A percentile compares a stretch with the other conserved stretches of the same genome.
These are phyloP conservation scores for Uria lomvia DNA, from an alignment of 2,113 vertebrate genomes.

Conservation along the genomic window DNA sequence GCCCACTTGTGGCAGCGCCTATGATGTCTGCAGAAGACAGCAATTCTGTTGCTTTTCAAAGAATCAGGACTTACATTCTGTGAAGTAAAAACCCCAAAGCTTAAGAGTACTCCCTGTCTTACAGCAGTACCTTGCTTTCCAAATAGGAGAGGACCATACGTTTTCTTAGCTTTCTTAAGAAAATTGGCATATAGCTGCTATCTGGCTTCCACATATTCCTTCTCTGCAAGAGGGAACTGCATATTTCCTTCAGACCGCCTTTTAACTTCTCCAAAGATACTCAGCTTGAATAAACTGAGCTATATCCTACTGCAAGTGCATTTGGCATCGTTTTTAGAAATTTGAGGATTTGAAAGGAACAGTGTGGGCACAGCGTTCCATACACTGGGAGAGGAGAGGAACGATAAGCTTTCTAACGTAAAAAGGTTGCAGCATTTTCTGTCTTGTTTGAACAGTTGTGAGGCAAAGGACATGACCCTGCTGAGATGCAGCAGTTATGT, in stretches of 20 bases:
- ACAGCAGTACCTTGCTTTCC: background rate
- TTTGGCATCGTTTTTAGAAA: background rate
- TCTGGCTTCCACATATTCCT: background rate
- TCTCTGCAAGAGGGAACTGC: background rate
- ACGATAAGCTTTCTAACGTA: background rate
- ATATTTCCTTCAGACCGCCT: background rate
- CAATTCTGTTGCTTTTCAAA: background rate
- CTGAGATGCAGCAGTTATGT: background rate
- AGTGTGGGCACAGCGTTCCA: conserved; percentile 17
- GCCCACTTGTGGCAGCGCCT: background rate
- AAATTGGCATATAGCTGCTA: background rate
- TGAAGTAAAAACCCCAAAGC: background rate
- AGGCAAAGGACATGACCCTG: background rate
- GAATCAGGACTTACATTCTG: background rate
- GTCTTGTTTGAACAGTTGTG: background rate
- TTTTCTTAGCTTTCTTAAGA: background rate
- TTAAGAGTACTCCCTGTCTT: background rate
- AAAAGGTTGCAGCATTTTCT: background rate
- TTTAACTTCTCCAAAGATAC: background rate
- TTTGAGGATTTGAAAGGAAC: conserved; percentile 14
- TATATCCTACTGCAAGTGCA: background rate
- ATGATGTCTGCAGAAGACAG: background rate
- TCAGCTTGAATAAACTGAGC: background rate
- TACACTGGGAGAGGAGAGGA: background rate
- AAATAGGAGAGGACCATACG: background rate